These are phyloP conservation scores for Menidia menidia DNA, from an alignment of 2,797 vertebrate species.

Conservation along the genomic window DNA sequence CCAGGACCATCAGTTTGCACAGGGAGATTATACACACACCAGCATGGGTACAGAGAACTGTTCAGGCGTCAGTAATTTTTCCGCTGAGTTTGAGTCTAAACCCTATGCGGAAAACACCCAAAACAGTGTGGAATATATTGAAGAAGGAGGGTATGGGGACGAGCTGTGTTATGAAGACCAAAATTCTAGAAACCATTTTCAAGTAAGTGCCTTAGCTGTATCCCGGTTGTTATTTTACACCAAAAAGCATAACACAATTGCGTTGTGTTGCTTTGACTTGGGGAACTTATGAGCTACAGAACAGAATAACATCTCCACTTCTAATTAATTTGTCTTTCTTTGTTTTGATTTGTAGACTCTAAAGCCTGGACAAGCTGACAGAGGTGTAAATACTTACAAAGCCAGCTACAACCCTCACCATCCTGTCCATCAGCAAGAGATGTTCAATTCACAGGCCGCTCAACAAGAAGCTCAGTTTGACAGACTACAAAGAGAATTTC, in stretches of 20 bases:
- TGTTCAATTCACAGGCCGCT: constrained; percentile 74
- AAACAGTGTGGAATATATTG: constrained; percentile 81
- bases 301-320: neutral
- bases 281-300: neutral
- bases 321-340: neutral
- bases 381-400: constrained; percentile 79
- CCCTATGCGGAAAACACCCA: constrained; percentile 72
- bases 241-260: neutral
- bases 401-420: constrained; percentile 88
- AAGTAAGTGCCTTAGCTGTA: constrained; percentile 75
- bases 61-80: constrained; percentile 72
- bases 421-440: constrained; percentile 76
- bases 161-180: constrained; percentile 73
- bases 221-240: neutral
- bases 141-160: constrained; percentile 68
- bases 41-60: constrained; percentile 72
- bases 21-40: constrained; percentile 72
- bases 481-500: constrained; percentile 89
- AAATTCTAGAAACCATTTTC: constrained; percentile 80
- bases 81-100: constrained; percentile 75
- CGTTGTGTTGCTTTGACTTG: neutral
- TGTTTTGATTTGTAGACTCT: constrained; percentile 65
- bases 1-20: constrained; percentile 73
- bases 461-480: constrained; percentile 83
- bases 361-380: constrained; percentile 64